A percentile compares a stretch with the other conserved stretches of the same genome.
phyloP scores from a whole-genome alignment of 2,797 vertebrate genomes.

The Rhabdophis nuchalis region DNA sequence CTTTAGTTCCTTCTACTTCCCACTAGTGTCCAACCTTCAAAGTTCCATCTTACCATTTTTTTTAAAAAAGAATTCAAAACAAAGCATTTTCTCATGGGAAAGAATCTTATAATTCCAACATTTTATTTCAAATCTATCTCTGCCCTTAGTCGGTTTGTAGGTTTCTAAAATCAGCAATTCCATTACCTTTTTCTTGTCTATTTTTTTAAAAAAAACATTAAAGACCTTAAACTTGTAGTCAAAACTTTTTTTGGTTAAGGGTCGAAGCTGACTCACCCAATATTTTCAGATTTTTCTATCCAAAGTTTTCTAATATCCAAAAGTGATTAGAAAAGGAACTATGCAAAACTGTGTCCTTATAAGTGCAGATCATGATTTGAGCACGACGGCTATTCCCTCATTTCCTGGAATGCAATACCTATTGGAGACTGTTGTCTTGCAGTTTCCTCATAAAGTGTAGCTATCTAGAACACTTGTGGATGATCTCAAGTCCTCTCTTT shows the following conservation, averaged over 20 bases:
- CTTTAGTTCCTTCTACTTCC: neutral
- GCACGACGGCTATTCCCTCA: neutral
- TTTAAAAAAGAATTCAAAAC: neutral
- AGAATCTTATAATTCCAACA: neutral
- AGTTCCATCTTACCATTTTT: neutral
- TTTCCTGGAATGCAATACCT: neutral
- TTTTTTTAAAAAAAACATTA: neutral
- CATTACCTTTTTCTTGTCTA: neutral
- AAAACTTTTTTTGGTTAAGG: too few relatives aligned
- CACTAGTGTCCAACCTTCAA: neutral
- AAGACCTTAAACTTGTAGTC: neutral
- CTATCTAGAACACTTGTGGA: neutral
- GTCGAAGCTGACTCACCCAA: neutral
- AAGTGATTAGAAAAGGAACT: neutral
- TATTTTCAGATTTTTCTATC: neutral
- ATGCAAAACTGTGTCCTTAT: neutral
- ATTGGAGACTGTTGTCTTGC: neutral
- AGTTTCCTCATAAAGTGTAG: neutral
- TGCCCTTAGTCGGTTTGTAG: neutral
- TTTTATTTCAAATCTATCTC: neutral
- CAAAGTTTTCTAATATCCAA: neutral
- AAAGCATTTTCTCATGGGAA: neutral
- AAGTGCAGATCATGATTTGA: neutral
- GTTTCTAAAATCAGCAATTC: neutral
- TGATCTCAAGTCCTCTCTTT: neutral